Conservation (phyloP, 1,140 invertebrate species). For the Brachionus plicatilis region DNA sequence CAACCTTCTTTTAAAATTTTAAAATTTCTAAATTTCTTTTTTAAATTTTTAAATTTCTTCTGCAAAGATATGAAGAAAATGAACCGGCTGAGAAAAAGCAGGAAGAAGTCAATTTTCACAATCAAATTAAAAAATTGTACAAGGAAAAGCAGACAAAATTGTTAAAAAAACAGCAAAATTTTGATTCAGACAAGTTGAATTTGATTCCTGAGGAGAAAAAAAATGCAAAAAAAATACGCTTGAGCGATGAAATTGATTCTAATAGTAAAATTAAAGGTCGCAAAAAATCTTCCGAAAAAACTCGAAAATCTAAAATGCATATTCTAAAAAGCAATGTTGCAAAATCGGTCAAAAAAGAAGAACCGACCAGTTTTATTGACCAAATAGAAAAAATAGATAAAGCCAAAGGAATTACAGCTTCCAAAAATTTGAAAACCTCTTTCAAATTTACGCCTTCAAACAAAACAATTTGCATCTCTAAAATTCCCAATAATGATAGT, state of each 20-base stretch:
- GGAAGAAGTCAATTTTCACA: not conserved
- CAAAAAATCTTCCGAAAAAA: not conserved
- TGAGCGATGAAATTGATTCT: not conserved
- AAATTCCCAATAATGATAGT: not conserved
- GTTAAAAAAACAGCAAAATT: not conserved
- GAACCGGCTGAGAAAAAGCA: not conserved
- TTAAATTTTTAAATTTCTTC: too few species aligned
- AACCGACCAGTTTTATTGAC: not conserved
- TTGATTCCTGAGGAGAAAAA: not conserved
- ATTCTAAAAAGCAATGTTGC: not conserved
- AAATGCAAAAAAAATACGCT: not conserved
- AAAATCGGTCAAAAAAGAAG: not conserved
- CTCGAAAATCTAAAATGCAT: not conserved
- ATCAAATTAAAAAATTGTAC: slow-evolving; percentile 10
- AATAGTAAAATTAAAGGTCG: not conserved
- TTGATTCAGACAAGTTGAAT: not conserved
- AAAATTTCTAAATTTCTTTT: too few species aligned
- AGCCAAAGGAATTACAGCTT: not conserved
- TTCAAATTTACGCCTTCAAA: slow-evolving; percentile 15
- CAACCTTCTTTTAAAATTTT: too few species aligned
- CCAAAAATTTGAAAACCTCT: slow-evolving; percentile 2
- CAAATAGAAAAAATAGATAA: not conserved
- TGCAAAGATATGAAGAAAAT: slow-evolving; percentile 10
- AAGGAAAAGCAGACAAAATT: slow-evolving; percentile 10
- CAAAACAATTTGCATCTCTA: slow-evolving; percentile 3